Base-by-base conservation (phyloP, 2,888 invertebrate species). In the Coenonympha arcania region DNA sequence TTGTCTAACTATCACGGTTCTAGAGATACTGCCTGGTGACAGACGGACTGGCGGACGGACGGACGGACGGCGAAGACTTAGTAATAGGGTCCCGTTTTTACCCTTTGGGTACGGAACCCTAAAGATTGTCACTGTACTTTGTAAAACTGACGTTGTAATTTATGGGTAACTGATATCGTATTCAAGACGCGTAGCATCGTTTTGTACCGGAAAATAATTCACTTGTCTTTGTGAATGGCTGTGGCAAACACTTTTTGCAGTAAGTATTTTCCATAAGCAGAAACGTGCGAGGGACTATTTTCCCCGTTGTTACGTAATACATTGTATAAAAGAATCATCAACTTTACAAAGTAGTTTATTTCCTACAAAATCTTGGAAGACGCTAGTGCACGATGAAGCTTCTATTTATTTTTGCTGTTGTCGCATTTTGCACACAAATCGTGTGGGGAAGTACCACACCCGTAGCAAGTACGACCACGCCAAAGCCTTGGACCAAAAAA, bases 401-500 rank as follows among this genome's bases (percentile, higher is more conserved):
- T 45, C 47, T 58, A 34, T 45, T 66, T 30, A 47, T 58, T 31
- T 43, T 66, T 45, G 50, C 65, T 48, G 51, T 65, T 57, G 47
- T 65, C 42, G 56, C 58, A 4, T 15, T 61, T 26, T 55, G 52
- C 42, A 52, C 48, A 4, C 61, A 66, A 45, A 50, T 64, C 45
- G 62, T 59, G 22, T 57, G 56, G 42, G 64, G 65, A 26, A 55
- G 59, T 22, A 56, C 62, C 18, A 53, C 31, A 16, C 44, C 41
- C 16, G 26, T 52, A 19, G 24, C 52, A 15, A 44, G 37, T 1
- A 48, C 66, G 1, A 71, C 69, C 2, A 71, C 71, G 0, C 51
- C 54, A 15, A 73, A 71, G 28, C 65, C 69, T 9, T 75, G 73
- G 72, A 61, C 68, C 0, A 57, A 61, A 37, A 76, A 66, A 57